phyloP scores from a whole-genome alignment of 2,113 vertebrate species.

The Seriola quinqueradiata region DNA sequence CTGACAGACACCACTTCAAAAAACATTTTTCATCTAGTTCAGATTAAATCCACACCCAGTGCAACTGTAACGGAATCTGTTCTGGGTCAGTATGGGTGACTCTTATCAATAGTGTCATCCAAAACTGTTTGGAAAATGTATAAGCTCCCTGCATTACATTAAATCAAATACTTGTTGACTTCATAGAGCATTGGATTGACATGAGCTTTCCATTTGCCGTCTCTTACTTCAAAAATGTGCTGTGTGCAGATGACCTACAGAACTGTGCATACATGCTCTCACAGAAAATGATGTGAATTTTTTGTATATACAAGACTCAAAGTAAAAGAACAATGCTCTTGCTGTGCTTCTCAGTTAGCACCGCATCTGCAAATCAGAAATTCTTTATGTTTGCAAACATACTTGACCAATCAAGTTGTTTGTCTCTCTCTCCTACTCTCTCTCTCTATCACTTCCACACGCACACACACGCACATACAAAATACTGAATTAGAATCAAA shows the following conservation, averaged over 20 bases:
- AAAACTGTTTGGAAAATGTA: not conserved
- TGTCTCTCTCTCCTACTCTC: not conserved
- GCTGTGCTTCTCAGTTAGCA: not conserved
- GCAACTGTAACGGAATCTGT: not conserved
- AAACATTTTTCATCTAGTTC: not conserved
- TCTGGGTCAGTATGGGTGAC: no score
- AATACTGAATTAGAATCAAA: slow-evolving; percentile 46
- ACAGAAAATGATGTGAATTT: not conserved
- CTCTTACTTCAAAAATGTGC: not conserved
- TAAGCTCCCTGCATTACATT: not conserved
- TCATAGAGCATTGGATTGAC: not conserved
- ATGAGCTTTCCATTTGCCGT: not conserved
- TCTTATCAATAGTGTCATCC: not conserved
- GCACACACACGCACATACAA: slow-evolving; percentile 19
- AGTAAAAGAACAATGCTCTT: not conserved
- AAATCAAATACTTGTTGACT: not conserved
- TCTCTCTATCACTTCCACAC: not conserved
- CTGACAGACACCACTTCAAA: slow-evolving; percentile 28
- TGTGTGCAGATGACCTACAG: not conserved
- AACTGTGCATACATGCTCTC: not conserved
- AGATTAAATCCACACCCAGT: not conserved
- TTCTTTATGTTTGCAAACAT: not conserved
- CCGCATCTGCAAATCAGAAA: not conserved
- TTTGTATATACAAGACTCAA: not conserved
- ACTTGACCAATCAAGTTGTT: slow-evolving; percentile 4